Conservation (phyloP, 2,113 vertebrate genomes). For the Panthera uncia region DNA sequence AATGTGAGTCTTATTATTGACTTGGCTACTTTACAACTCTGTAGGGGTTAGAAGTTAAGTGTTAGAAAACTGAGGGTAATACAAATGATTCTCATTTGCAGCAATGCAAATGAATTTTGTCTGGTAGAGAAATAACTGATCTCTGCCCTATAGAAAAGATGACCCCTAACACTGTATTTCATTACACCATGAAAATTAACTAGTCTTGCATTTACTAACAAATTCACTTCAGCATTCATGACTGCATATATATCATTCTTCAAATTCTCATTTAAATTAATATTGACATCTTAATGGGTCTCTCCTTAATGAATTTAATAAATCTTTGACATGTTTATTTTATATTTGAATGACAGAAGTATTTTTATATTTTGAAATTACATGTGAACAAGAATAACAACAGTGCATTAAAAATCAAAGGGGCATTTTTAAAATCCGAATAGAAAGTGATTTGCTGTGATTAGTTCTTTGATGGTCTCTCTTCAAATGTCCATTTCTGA, state of each 20-base stretch:
- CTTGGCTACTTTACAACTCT: neutral
- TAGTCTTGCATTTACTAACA: neutral
- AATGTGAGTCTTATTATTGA: neutral
- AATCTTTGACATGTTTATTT: neutral
- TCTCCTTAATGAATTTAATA: neutral
- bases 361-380: conserved; percentile 23
- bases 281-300: neutral
- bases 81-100: neutral
- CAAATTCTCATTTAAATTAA: neutral
- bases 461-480: neutral
- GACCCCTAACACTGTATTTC: neutral
- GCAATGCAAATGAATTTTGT: neutral
- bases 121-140: neutral
- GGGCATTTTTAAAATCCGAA: neutral
- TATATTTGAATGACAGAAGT: neutral
- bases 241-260: neutral
- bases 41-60: neutral
- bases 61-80: neutral
- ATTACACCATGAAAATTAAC: neutral
- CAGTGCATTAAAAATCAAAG: neutral
- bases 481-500: neutral
- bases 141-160: neutral
- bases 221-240: neutral
- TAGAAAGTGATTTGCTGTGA: neutral
- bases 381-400: neutral